Percentiles rank a stretch among this genome's conserved stretches.
Evolutionary conservation across 2,113 vertebrate species (phyloP).

Genomic region (human (Homo sapiens)): DNA sequence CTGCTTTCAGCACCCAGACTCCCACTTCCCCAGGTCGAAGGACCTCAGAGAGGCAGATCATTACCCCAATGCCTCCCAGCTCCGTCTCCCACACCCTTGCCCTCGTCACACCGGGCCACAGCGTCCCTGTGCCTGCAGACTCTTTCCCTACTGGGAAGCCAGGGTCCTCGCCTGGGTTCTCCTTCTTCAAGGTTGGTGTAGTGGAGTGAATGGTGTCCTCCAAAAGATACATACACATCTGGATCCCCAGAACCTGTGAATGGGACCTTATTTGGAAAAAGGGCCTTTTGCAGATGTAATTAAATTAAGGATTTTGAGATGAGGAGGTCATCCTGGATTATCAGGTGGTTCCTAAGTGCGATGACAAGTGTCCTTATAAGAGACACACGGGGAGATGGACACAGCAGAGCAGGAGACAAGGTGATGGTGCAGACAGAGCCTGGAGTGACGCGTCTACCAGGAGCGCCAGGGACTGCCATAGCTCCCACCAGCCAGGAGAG

Average conservation of each 20-base stretch:
- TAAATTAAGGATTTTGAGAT: neutral
- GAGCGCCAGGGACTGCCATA: too few relatives aligned
- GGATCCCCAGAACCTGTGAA: neutral
- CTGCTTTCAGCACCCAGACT: neutral
- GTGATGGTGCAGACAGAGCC: too few relatives aligned
- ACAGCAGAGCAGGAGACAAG: too few relatives aligned
- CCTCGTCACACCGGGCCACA: neutral
- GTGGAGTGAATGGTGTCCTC: neutral
- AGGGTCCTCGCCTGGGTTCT: neutral
- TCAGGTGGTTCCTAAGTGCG: too few relatives aligned
- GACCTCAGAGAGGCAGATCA: neutral
- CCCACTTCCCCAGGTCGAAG: neutral
- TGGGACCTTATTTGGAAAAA: constrained; percentile 3
- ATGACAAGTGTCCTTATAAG: too few relatives aligned
- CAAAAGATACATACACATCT: too few relatives aligned
- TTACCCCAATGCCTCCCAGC: neutral
- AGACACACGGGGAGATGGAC: too few relatives aligned
- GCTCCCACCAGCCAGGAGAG: too few relatives aligned
- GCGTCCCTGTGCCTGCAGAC: too few relatives aligned
- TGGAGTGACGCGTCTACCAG: too few relatives aligned
- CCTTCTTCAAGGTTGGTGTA: too few relatives aligned
- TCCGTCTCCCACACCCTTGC: neutral
- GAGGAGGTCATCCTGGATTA: too few relatives aligned
- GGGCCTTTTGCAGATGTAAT: constrained; percentile 12
- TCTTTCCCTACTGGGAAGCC: neutral